Base-by-base conservation (phyloP, 2,113 vertebrate species). In the human (Homo sapiens) region DNA sequence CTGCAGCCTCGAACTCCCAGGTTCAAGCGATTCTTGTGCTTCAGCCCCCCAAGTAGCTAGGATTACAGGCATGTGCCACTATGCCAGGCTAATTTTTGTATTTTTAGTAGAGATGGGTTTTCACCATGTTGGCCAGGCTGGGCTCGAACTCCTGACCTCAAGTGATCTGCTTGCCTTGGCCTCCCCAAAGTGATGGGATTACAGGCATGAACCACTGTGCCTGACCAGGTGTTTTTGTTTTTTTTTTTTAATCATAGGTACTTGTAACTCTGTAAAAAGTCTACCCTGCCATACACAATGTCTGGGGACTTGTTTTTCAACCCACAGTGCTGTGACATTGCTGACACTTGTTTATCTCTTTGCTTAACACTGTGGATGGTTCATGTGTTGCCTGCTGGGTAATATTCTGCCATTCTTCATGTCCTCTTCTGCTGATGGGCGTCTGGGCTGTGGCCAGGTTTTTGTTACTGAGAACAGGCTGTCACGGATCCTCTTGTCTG, bases 281-380 rank as follows among this genome's bases (percentile, higher is more conserved):
- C 30, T 30, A 1, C 35, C 2, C 0, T 22, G 35, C 72, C 11
- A 0, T 59, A 12, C 5, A 0, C 79, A 11, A 22, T 6, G 25
- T 7, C 2, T 14, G 43, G 48, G 30, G 55, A 25, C 40, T 30
- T n/a, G 14, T 27, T 87, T 86, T 87, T 45, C 66, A 14, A 5
- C 30, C 48, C 32, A 4, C 3, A 2, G 75, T 45, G 17, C 10
- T 11, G 0, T 86, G 32, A 5, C 0, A 1, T 23, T 35, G 40
- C 55, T 14, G 48, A 83, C 32, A 59, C 23, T 2, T 64, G 1
- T 27, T 30, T 8, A 2, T 23, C 35, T 35, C 52, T 48, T 27
- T n/a, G n/a, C 35, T 12, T 7, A 35, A 76, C 57, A 25, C 30
- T 4, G 2, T 12, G 23, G 40, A 32, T 25, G 4, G 3, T 59